Percentiles rank a stretch among this genome's conserved stretches.
These are phyloP conservation scores for Platichthys stellatus DNA, from an alignment of 2,113 vertebrate species.

Conservation along the genomic window DNA sequence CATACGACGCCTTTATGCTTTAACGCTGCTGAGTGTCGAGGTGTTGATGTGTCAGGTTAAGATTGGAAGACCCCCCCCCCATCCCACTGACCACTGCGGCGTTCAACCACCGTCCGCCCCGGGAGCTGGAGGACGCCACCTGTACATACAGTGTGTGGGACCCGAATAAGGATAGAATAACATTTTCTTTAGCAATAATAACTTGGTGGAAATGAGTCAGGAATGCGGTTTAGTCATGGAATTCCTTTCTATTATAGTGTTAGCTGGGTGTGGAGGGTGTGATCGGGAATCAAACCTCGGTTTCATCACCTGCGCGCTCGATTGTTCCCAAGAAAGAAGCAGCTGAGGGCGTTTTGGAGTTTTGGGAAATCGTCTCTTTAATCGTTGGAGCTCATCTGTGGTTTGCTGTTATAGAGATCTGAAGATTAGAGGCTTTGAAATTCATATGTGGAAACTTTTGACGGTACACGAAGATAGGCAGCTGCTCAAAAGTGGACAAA, in stretches of 20 bases:
- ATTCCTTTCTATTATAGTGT: slow-evolving; percentile 36
- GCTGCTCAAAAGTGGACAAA: too few relatives aligned
- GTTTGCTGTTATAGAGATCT: not conserved
- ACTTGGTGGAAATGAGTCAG: slow-evolving; percentile 34
- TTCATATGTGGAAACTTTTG: not conserved
- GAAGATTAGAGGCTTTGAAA: not conserved
- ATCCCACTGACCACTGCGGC: slow-evolving; percentile 36
- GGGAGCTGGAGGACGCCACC: slow-evolving; percentile 39
- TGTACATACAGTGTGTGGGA: slow-evolving; percentile 55
- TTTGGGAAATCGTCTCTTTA: slow-evolving; percentile 38
- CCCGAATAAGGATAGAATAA: slow-evolving; percentile 57
- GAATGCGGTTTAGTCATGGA: slow-evolving; percentile 31
- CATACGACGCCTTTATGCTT: slow-evolving; percentile 50
- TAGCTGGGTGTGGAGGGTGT: slow-evolving; percentile 17
- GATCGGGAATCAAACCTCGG: slow-evolving; percentile 27
- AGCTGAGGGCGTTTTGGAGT: slow-evolving; percentile 30
- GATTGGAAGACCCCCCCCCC: slow-evolving; percentile 28
- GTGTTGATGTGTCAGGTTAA: slow-evolving; percentile 55
- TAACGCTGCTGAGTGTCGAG: slow-evolving; percentile 31
- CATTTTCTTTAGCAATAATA: slow-evolving; percentile 51
- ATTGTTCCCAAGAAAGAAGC: slow-evolving; percentile 15
- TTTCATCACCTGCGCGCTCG: slow-evolving; percentile 18
- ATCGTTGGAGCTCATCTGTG: slow-evolving; percentile 3
- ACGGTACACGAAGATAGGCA: too few relatives aligned
- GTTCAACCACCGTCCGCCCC: slow-evolving; percentile 28